Evolutionary conservation across 2,797 vertebrate genomes (phyloP).

Genomic region (Tokudaia tokunoshimensis): DNA sequence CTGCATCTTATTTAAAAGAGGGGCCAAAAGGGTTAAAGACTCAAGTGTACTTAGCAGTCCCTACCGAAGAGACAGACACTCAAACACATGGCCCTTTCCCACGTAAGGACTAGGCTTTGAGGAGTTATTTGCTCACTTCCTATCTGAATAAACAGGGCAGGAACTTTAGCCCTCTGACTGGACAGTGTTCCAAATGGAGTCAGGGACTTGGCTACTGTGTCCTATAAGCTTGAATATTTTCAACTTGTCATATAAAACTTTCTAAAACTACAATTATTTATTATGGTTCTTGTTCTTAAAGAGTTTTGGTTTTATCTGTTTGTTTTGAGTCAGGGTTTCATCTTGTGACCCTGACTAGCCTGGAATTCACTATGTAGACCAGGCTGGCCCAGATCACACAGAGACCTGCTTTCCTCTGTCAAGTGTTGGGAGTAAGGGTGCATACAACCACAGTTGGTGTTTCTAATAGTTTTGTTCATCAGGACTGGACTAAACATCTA

Average conservation of each 20-base stretch:
- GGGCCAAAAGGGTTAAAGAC: neutral
- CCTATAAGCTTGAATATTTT: neutral
- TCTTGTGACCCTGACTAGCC: neutral
- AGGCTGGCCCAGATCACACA: neutral
- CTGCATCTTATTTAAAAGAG: neutral
- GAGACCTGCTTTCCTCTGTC: neutral
- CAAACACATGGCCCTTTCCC: neutral
- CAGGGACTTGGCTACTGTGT: neutral
- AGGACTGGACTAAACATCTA: neutral
- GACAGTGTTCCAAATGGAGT: neutral
- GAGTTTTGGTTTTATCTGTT: neutral
- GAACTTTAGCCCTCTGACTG: neutral
- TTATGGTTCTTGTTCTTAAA: neutral
- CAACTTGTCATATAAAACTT: neutral
- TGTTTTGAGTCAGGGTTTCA: neutral
- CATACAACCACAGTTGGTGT: neutral
- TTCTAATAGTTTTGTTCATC: neutral
- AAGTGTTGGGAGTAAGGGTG: neutral
- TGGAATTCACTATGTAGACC: neutral
- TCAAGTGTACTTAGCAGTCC: neutral
- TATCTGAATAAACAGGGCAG: neutral
- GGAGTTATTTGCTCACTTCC: neutral
- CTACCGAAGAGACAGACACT: neutral
- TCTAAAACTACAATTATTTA: neutral
- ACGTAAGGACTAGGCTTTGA: neutral